Conservation (phyloP, 1,140 invertebrate genomes). For the Trachymyrmex septentrionalis region DNA sequence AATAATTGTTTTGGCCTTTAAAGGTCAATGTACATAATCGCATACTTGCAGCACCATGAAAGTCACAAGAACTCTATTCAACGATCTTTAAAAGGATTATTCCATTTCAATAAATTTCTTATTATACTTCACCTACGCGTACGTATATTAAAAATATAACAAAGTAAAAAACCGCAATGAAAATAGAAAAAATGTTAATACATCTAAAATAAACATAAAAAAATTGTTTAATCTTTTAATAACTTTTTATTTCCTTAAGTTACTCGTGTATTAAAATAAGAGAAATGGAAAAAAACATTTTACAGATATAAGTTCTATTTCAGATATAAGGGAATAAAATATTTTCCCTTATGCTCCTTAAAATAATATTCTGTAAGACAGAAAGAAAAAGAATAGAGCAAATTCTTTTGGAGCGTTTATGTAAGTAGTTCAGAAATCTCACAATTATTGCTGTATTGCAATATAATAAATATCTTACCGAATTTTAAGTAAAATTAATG, state of each 20-base stretch:
- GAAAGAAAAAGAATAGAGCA: neutral
- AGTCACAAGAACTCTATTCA: neutral
- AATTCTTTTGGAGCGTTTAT: neutral
- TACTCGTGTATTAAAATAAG: neutral
- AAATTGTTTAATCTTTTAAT: neutral
- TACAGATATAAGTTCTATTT: neutral
- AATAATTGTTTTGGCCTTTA: conserved; percentile 46
- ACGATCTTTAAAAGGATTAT: conserved; percentile 33
- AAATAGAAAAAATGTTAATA: neutral
- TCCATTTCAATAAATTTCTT: conserved; percentile 24
- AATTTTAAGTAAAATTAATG: conserved; percentile 6
- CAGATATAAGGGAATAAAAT: no score
- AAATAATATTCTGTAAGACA: neutral
- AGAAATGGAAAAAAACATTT: neutral
- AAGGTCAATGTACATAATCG: conserved; percentile 13
- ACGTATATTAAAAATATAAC: neutral
- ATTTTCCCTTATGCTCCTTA: neutral
- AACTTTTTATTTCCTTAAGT: neutral
- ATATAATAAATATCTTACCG: neutral
- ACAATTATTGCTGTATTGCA: neutral
- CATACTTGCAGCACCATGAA: neutral
- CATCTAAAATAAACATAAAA: neutral
- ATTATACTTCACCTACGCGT: neutral
- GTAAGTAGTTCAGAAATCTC: neutral
- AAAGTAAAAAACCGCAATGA: neutral